Base-by-base conservation (phyloP, 2,797 vertebrate species). In the Zenarchopterus dispar region DNA sequence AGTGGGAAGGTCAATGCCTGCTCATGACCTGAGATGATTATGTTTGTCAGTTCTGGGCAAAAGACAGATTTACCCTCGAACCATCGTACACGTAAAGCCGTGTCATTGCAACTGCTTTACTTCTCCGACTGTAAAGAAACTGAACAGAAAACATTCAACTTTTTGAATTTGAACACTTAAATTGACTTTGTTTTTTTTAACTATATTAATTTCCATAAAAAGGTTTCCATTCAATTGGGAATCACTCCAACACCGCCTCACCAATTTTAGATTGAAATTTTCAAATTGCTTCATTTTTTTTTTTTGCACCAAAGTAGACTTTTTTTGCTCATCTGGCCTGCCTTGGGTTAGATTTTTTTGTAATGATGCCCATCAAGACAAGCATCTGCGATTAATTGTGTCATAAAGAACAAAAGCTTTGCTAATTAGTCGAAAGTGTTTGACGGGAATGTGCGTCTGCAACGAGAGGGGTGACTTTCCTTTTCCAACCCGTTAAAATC, bases 371-470 rank as follows among this genome's bases (percentile, higher is more conserved):
- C 71, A 75, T 84, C 81, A 74, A 77, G 62, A 69, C 52, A 42
- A 75, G 70, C 65, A 23, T 77, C 67, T 73, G 92, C 92, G 79
- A 86, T 86, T 91, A 92, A 92, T 79, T 84, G 84, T 90, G 93
- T 91, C 88, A 84, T 89, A 39, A 86, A 83, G 78, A 82, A 78
- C 62, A 68, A 89, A 90, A 88, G 94, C 86, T 67, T 83, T 84
- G 91, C 89, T 95, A 95, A 96, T 96, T 96, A 96, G 93, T 94
- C 84, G n/a, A 8, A 59, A 60, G 93, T 85, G 92, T 95, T 93
- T 94, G 86, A 71, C 90, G 86, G 86, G 90, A 93, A 86, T 52
- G 67, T 39, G 54, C 72, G 84, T 92, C 92, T 92, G 83, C 86
- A 91, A 87, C 76, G 81, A 83, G 75, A 81, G 85, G 85, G 90